Evolutionary conservation across 2,888 invertebrate species (phyloP).

Genomic region (Drosophila anomelani): DNA sequence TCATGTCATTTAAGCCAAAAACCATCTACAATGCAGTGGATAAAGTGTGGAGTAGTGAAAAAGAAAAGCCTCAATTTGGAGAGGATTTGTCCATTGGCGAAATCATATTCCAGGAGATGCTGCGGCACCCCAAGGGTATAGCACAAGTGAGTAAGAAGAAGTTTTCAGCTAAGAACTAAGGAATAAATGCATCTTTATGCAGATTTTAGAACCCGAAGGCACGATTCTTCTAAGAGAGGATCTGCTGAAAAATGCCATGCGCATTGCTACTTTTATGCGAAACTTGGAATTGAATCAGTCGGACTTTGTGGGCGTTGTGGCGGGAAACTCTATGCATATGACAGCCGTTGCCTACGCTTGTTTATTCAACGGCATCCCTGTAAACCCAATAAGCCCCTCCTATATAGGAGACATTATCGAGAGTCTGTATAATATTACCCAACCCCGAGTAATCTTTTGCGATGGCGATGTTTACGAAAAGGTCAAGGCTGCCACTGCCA

Average conservation of each 20-base stretch:
- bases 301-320: conserved; percentile 72
- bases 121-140: conserved; percentile 46
- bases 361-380: conserved; percentile 66
- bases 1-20: conserved; percentile 3
- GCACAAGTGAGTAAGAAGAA: conserved; percentile 41
- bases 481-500: conserved; percentile 27
- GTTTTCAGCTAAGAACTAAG: rapidly evolving
- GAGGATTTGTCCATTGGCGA: conserved; percentile 61
- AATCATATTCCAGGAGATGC: conserved; percentile 53
- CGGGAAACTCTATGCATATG: conserved; percentile 65
- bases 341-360: conserved; percentile 65
- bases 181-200: too few relatives aligned
- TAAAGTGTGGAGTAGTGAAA: conserved; percentile 56
- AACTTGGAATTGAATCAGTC: conserved; percentile 54
- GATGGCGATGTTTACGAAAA: conserved; percentile 57
- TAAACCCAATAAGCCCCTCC: conserved; percentile 59
- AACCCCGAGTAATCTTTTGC: conserved; percentile 62
- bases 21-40: conserved; percentile 38
- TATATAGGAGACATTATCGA: conserved; percentile 51
- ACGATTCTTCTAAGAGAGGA: conserved; percentile 50
- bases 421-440: conserved; percentile 57
- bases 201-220: conserved; percentile 66
- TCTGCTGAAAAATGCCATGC: conserved; percentile 57
- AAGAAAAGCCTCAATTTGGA: conserved; percentile 34
- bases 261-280: conserved; percentile 62